Base-by-base conservation (phyloP, 2,113 vertebrate species). In the Psittacus erithacus region DNA sequence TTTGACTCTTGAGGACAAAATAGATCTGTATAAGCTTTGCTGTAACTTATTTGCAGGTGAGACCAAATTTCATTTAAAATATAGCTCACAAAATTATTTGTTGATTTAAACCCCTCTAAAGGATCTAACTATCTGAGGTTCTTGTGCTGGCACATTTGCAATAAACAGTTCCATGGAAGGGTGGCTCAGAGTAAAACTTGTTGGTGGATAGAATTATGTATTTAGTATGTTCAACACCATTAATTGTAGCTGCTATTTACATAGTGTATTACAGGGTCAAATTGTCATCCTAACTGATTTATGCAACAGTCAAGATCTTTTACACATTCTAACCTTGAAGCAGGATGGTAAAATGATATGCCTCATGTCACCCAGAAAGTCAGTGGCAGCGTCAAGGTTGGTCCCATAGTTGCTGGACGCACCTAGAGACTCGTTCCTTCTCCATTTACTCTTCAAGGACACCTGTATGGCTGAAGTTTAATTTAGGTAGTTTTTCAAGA, bases 221-320 rank as follows among this genome's bases (percentile, higher is more conserved):
- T 92, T 86, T 92, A 62, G 60, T 79, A 46, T 82, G 35, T 79
- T 93, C 65, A 79, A 71, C 47, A 43, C 33, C 74, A 87, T 87
- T 73, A 91, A 69, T 82, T 71, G 47, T 55, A 85, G 18, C 57
- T 80, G 71, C 44, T 92, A 31, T 92, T 93, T 87, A 80, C 64
- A 55, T 83, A 73, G 33, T 13, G 27, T 31, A 80, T 81, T 67
- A 59, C 31, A 13, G 65, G 17, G 76, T 81, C 73, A 80, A 44
- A 86, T 55, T 84, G 17, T 46, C 59, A 33, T 78, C 27, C 63
- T 52, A 6, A 15, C 49, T 75, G 46, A 83, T 94, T 80, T 73
- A 49, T 62, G 50, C 71, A 69, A 44, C n/a, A 27, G 38, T 82
- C 62, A 23, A 43, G 35, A 38, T 49, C 12, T 83, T 41, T 65